These are phyloP conservation scores for Pyrocephalus nanus DNA, from an alignment of 2,797 vertebrate species.

Conservation along the genomic window DNA sequence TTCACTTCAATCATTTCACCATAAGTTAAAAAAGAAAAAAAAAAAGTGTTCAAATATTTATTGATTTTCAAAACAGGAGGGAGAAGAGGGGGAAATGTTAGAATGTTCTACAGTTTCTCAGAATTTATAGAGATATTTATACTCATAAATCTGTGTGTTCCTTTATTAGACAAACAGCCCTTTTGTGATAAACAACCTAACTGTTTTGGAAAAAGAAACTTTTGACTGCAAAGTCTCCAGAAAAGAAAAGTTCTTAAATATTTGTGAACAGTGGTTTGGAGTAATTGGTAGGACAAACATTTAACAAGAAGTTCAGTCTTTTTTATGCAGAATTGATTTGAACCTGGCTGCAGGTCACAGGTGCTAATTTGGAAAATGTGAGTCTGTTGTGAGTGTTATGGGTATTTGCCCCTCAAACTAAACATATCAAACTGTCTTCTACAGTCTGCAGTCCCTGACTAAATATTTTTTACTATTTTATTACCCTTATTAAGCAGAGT, in stretches of 20 bases:
- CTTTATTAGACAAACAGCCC: not conserved
- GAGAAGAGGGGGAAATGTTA: not conserved
- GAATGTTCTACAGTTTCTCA: not conserved
- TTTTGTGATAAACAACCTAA: not conserved
- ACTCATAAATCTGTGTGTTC: not conserved
- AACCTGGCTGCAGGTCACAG: not conserved
- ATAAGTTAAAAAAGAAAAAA: not conserved
- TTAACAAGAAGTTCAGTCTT: not conserved
- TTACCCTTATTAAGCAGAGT: not conserved
- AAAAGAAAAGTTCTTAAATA: not conserved
- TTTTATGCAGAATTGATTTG: not conserved
- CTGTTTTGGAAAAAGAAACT: not conserved
- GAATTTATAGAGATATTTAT: not conserved
- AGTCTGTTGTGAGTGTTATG: not conserved
- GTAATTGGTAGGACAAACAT: not conserved
- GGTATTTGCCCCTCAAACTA: not conserved
- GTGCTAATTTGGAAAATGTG: not conserved
- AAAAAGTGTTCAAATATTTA: not conserved
- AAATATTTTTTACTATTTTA: not conserved
- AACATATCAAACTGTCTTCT: not conserved
- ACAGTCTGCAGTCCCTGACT: not conserved
- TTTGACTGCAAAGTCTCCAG: not conserved
- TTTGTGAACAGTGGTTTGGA: not conserved
- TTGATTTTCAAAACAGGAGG: not conserved
- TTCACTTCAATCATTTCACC: not conserved